Base-by-base conservation (phyloP, 1,140 invertebrate species). In the Asbolus verrucosus region DNA sequence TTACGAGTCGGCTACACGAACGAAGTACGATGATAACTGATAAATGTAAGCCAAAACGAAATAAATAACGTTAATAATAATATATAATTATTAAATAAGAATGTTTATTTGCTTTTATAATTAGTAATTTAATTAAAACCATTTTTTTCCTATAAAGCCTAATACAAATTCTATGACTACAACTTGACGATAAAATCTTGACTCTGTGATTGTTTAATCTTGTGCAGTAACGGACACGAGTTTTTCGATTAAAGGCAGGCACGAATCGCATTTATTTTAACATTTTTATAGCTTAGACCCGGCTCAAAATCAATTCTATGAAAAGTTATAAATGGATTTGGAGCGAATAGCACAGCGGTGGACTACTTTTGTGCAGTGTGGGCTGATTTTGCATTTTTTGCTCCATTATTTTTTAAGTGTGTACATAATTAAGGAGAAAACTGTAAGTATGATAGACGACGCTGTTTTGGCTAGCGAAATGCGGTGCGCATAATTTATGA, bases 21-120 rank as follows among this genome's bases (percentile, higher is more conserved):
- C 46, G 27, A 27, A 27, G 27, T 54, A 27, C 18, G 11, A 54
- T 54, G 21, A 24, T 54, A 13, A 54, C 43, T 24, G 16, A 50
- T 50, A 50, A 24, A 21, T 50, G 43, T 50, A 21, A 54, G 46
- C 21, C 9, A 27, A 54, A 54, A 54, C 21, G 21, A 54, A 54
- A 54, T 54, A 54, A 54, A 54, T 54, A 54, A 54, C 46, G 21
- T 13, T 27, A 54, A 30, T 54, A 54, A 54, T 54, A 54, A 27
- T 30, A 54, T 30, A 54, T 54, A 54, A 30, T 54, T 54, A 54
- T 54, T 54, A 54, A 54, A 54, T 54, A 14, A 54, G 11, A 14
- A 54, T 54, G 19, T 54, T 54, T 54, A 54, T 54, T 54, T 54
- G 27, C 21, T 24, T 14, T 27, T 54, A 54, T 54, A 54, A 54